Evolutionary conservation across 1,140 invertebrate genomes (phyloP).

Genomic region (Drosophila virilis): DNA sequence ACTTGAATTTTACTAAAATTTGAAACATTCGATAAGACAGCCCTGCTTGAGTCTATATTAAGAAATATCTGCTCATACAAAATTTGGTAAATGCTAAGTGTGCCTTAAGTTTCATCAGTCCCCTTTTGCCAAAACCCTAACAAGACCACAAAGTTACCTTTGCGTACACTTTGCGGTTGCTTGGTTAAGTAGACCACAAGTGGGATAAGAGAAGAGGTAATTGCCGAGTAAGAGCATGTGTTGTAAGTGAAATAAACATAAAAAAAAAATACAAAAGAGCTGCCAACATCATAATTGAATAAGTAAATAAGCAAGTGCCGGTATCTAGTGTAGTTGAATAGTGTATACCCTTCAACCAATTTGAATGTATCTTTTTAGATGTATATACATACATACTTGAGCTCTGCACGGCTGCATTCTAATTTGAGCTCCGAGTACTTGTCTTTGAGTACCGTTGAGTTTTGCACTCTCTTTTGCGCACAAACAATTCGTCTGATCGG

Average conservation of each 20-base stretch:
- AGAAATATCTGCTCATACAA: too few species aligned
- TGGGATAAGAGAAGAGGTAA: not conserved
- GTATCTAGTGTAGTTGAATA: not conserved
- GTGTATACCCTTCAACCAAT: not conserved
- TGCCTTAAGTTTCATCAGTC: not conserved
- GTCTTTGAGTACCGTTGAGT: too few species aligned
- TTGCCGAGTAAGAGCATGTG: constrained; percentile 2
- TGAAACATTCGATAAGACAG: too few species aligned
- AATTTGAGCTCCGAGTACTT: too few species aligned
- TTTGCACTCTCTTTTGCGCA: too few species aligned
- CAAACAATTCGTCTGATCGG: too few species aligned
- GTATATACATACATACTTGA: too few species aligned
- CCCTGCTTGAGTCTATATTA: too few species aligned
- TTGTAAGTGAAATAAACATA: not conserved
- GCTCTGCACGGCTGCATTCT: too few species aligned
- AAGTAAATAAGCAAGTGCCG: not conserved
- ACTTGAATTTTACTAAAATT: too few species aligned
- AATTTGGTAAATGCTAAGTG: not conserved
- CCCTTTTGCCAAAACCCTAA: not conserved
- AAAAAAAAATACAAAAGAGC: not conserved
- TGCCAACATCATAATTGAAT: not conserved
- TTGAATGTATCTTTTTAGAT: not conserved
- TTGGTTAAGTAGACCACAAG: constrained; percentile 2
- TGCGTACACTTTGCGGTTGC: not conserved
- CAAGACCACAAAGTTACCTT: not conserved